Evolutionary conservation across 2,888 invertebrate species (phyloP).

Genomic region (Amblyjoppa fuscipennis): DNA sequence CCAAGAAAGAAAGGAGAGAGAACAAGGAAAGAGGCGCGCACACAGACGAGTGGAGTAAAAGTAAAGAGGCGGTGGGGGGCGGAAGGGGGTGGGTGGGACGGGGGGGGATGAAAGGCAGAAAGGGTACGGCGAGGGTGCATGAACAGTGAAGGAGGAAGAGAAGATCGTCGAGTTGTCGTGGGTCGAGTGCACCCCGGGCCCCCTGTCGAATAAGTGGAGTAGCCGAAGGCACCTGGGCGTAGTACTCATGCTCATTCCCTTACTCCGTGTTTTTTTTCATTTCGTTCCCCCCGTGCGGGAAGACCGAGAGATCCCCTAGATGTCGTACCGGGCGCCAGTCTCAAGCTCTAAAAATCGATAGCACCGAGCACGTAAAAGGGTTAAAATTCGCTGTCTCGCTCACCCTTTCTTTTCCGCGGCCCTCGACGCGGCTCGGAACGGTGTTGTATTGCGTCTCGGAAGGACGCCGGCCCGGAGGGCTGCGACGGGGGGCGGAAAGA

Average conservation of each 20-base stretch:
- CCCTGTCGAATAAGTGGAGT: constrained; percentile 76
- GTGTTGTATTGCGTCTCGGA: constrained; percentile 71
- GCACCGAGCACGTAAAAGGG: constrained; percentile 81
- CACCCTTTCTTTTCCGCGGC: constrained; percentile 52
- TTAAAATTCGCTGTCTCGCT: constrained; percentile 76
- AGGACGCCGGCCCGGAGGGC: constrained; percentile 74
- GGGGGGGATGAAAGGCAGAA: constrained; percentile 37
- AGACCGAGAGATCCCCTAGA: constrained; percentile 58
- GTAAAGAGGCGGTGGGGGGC: constrained; percentile 57
- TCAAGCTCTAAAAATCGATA: constrained; percentile 83
- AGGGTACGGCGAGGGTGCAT: constrained; percentile 62
- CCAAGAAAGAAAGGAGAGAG: constrained; percentile 41
- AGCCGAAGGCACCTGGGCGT: constrained; percentile 80
- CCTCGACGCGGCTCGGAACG: constrained; percentile 49
- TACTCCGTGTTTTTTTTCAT: constrained; percentile 16
- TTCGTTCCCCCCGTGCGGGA: constrained; percentile 44
- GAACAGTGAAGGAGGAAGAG: constrained; percentile 62
- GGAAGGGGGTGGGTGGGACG: not conserved
- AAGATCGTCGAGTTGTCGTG: constrained; percentile 79
- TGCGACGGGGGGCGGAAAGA: constrained; percentile 67
- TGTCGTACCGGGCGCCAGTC: constrained; percentile 75
- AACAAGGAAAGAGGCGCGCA: constrained; percentile 59
- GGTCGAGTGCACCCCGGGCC: constrained; percentile 74
- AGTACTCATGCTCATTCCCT: constrained; percentile 58
- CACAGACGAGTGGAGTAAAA: constrained; percentile 68